Evolutionary conservation across 2,888 invertebrate genomes (phyloP), one percentile per base, ranked within the genome.

Genomic region (Ligdia adustata): DNA sequence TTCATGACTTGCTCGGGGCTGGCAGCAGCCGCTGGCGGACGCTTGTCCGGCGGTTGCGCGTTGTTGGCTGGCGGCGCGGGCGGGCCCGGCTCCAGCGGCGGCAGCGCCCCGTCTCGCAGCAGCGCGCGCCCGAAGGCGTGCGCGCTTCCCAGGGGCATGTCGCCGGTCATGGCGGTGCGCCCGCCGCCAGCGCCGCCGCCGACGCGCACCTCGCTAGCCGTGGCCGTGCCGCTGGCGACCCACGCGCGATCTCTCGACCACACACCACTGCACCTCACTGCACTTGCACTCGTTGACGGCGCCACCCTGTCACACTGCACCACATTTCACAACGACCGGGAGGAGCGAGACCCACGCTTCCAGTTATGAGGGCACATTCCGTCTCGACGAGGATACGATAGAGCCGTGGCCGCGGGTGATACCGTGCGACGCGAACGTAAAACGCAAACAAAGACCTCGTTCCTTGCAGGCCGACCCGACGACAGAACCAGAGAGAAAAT

Each of bases 1-100:
- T 96, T 95, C 94, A 97, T 94, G 53, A 97, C 96, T 88, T 96
- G 95, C 75, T 97, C 96, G 26, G 97, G 97, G 50, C 95, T 95
- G 50, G 95, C 95, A 52, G 94, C 94, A 50, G 94, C 93, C 34
- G 85, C 86, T 61, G 87, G 85, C 58, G 87, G 84, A 44, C 85
- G 86, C 81, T 88, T 84, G 79, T 86, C 83, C 57, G 85, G 86
- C 70, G 84, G 84, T 75, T 82, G 82, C 73, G 85, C 79, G 74
- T 75, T 73, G 69, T 74, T 63, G 68, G 84, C 70, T 56, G 86
- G 81, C 57, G 87, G 77, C 65, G 85, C 85, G 54, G 85, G 82
- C 72, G 84, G 82, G 47, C 88, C 88, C 47, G 88, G 85, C 81
- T 88, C 90, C 70, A 88, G 75, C 79, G 86, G 90, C 64, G 87